Base-by-base conservation (phyloP, 1,140 invertebrate species). In the Dinoponera quadriceps region DNA sequence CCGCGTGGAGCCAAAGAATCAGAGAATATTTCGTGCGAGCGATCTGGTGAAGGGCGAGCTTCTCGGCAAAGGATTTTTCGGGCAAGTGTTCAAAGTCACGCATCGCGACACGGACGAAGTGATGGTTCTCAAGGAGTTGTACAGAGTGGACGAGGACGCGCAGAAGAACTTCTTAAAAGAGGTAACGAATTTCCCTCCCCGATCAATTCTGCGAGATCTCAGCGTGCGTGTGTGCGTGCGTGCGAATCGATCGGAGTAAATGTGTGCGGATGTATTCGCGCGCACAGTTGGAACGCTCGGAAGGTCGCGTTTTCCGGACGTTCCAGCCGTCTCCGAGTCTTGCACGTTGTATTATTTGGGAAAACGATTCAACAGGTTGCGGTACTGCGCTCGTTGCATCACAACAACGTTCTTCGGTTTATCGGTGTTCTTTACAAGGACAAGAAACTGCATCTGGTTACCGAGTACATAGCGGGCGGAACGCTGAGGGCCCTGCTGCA, bases 401-500 rank as follows among this genome's bases (percentile, higher is more conserved):
- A 99, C 94, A 96, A 97, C 5, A 98, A 99, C 94, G 98, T 99
- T 51, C 94, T 99, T 57, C 95, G 97, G 57, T 99, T 99, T 91
- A 97, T 99, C 82, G 98, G 98, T 0, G 98, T 99, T 2, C 94
- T 99, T 54, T 99, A 99, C 92, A 98, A 98, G 92, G 98, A 99
- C 65, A 97, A 97, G 90, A 97, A 98, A 66, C 94, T 99, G 49
- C 98, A 99, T 91, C 95, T 99, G 60, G 97, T 99, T 27, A 99
- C 98, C 0, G 98, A 99, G 94, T 99, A 97, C 92, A 98, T 99
- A 72, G 96, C 97, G 25, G 98, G 98, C 7, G 98, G 98, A 62
- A 98, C 98, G 20, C 94, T 99, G 33, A 97, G 98, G 85, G 96
- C 97, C 86, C 92, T 98, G n/a, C 95, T 98, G 33, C 96, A 98